Conservation (phyloP, 2,797 vertebrate species). For the Danio albolineatus region DNA sequence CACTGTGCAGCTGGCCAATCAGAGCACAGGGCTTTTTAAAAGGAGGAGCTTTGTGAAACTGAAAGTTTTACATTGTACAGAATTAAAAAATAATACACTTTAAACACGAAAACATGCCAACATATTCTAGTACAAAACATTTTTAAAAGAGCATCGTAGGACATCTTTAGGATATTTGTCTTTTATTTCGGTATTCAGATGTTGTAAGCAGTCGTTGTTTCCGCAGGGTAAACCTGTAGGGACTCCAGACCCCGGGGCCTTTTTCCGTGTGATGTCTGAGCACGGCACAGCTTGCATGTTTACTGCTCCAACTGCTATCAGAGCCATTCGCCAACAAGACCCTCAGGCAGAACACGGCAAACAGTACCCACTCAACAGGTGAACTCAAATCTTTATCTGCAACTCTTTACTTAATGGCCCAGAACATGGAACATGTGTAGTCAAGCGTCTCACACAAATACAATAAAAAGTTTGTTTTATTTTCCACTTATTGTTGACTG, state of each 20-base stretch:
- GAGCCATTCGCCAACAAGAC: slow-evolving; percentile 96
- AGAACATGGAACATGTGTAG: background rate
- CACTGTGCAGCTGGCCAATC: too few species aligned
- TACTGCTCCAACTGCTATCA: slow-evolving; percentile 93
- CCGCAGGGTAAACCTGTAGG: slow-evolving; percentile 95
- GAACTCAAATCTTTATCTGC: slow-evolving; percentile 48
- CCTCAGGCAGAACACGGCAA: slow-evolving; percentile 82
- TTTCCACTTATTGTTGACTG: background rate
- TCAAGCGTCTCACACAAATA: background rate
- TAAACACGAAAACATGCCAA: too few species aligned
- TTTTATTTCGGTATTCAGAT: slow-evolving; percentile 11
- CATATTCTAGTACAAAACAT: too few species aligned
- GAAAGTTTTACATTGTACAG: too few species aligned
- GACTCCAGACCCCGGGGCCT: slow-evolving; percentile 92
- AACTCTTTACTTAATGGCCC: background rate
- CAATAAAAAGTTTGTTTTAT: background rate
- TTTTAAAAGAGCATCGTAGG: too few species aligned
- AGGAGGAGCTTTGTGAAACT: too few species aligned
- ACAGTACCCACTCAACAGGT: slow-evolving; percentile 88
- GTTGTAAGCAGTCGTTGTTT: slow-evolving; percentile 40
- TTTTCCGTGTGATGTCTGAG: slow-evolving; percentile 94
- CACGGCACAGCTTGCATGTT: slow-evolving; percentile 88
- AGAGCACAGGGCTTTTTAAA: too few species aligned
- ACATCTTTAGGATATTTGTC: background rate
- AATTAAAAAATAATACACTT: too few species aligned